phyloP scores from a whole-genome alignment of 2,113 vertebrate species.

The Petaurus breviceps region DNA sequence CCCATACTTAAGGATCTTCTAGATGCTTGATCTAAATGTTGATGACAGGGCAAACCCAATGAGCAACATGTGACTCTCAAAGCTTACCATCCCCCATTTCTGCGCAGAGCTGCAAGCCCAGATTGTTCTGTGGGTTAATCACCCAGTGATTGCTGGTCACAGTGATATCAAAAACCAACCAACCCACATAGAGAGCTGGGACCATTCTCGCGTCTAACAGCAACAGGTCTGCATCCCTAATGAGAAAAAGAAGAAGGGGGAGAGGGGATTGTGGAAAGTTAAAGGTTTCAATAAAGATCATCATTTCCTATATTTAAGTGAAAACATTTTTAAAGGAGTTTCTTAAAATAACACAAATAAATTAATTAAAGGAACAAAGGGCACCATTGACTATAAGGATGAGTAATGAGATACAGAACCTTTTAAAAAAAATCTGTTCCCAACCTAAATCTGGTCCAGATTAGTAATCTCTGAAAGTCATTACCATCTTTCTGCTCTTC shows the following conservation, averaged over 20 bases:
- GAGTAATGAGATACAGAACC: slow-evolving; percentile 29
- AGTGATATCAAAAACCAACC: slow-evolving; percentile 98
- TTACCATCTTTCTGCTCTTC: slow-evolving; percentile 53
- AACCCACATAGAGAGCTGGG: slow-evolving; percentile 94
- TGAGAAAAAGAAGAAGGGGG: slow-evolving; percentile 69
- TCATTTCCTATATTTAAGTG: slow-evolving; percentile 57
- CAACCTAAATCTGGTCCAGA: slow-evolving; percentile 35
- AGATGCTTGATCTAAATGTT: neutral
- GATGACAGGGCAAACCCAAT: neutral
- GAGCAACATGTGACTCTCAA: slow-evolving; percentile 19
- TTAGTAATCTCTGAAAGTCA: slow-evolving; percentile 66
- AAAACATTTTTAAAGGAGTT: slow-evolving; percentile 52
- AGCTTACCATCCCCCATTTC: slow-evolving; percentile 95
- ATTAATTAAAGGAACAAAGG: slow-evolving; percentile 41
- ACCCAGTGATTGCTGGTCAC: slow-evolving; percentile 99
- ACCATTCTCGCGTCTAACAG: slow-evolving; percentile 93
- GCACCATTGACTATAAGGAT: slow-evolving; percentile 9
- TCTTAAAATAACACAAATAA: slow-evolving; percentile 55
- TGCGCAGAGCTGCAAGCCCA: slow-evolving; percentile 95
- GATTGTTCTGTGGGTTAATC: slow-evolving; percentile 97
- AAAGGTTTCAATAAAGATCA: slow-evolving; percentile 49
- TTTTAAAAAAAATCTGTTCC: neutral
- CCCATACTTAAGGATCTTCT: neutral
- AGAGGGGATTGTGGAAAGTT: slow-evolving; percentile 58
- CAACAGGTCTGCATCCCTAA: slow-evolving; percentile 96